These are phyloP conservation scores for Drosophila peninsularis DNA, from an alignment of 2,888 invertebrate species.

Conservation along the genomic window DNA sequence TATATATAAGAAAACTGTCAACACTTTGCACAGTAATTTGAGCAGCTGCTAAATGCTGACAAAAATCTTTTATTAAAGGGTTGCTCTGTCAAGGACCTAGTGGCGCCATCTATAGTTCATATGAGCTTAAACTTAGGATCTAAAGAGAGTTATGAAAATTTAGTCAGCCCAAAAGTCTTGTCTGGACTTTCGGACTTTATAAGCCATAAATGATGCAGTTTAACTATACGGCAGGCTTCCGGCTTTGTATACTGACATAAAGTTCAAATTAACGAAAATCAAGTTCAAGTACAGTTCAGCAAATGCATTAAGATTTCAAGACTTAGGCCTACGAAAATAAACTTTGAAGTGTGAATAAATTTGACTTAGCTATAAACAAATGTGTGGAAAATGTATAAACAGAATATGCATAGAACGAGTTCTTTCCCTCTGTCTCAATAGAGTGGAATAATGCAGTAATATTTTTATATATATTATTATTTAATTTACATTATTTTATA, in stretches of 20 bases:
- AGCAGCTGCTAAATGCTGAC: constrained; percentile 16
- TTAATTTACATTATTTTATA: too few relatives aligned
- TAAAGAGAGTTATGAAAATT: neutral
- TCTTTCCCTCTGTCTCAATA: too few relatives aligned
- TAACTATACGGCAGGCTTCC: neutral
- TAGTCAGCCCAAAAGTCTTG: neutral
- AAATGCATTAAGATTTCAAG: neutral
- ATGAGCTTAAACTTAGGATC: neutral
- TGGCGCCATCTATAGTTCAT: constrained; percentile 16
- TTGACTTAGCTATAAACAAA: neutral
- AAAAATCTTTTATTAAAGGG: constrained; percentile 3
- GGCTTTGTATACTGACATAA: neutral
- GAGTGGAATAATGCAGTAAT: too few relatives aligned
- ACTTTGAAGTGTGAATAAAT: neutral
- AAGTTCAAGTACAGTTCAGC: neutral
- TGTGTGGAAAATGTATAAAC: too few relatives aligned
- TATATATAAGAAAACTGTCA: constrained; percentile 8
- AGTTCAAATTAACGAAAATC: neutral
- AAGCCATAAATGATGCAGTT: neutral
- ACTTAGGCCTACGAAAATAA: neutral
- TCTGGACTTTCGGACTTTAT: neutral
- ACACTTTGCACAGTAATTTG: constrained; percentile 13
- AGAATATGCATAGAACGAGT: neutral
- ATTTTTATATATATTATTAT: too few relatives aligned
- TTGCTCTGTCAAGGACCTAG: neutral